Evolutionary conservation across 2,888 invertebrate species (phyloP).

Genomic region (Habroteleia sp.): DNA sequence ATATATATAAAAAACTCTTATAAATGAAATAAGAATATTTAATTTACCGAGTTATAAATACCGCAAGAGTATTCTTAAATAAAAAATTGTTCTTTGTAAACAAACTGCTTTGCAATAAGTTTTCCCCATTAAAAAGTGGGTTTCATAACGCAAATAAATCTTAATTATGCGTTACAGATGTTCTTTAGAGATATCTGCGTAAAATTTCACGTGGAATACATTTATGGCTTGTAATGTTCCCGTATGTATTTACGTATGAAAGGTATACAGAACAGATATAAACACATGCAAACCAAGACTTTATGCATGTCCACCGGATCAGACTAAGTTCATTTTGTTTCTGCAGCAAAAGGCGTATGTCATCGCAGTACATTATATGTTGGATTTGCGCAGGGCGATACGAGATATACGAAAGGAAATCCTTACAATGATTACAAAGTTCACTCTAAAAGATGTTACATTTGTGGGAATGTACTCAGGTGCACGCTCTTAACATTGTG

Average conservation of each 20-base stretch:
- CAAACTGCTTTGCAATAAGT: constrained; percentile 1
- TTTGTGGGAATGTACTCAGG: constrained; percentile 21
- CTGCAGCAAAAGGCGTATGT: constrained; percentile 14
- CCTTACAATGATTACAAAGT: constrained; percentile 23
- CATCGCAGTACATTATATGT: constrained; percentile 6
- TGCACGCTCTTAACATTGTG: constrained; percentile 10
- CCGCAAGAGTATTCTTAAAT: too few relatives aligned
- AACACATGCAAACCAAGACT: constrained; percentile 8
- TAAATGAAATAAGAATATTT: too few relatives aligned
- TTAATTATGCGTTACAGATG: constrained; percentile 23
- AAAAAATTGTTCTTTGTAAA: too few relatives aligned
- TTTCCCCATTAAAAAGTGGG: constrained; percentile 12
- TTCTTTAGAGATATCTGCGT: constrained; percentile 21
- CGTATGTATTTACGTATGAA: constrained; percentile 14
- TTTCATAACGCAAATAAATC: constrained; percentile 25
- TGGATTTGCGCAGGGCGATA: constrained; percentile 11
- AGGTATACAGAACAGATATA: constrained; percentile 20
- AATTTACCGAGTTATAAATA: too few relatives aligned
- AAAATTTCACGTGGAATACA: constrained; percentile 20
- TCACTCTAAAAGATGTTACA: constrained; percentile 9
- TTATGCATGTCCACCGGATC: constrained; percentile 17
- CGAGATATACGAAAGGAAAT: constrained; percentile 10
- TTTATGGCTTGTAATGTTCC: constrained; percentile 15
- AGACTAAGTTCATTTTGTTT: constrained; percentile 26
- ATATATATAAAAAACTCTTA: too few relatives aligned